Percentiles rank a stretch among this genome's conserved stretches.
Evolutionary conservation across 2,113 vertebrate species (phyloP).

Genomic region (Ardeotis arabs): DNA sequence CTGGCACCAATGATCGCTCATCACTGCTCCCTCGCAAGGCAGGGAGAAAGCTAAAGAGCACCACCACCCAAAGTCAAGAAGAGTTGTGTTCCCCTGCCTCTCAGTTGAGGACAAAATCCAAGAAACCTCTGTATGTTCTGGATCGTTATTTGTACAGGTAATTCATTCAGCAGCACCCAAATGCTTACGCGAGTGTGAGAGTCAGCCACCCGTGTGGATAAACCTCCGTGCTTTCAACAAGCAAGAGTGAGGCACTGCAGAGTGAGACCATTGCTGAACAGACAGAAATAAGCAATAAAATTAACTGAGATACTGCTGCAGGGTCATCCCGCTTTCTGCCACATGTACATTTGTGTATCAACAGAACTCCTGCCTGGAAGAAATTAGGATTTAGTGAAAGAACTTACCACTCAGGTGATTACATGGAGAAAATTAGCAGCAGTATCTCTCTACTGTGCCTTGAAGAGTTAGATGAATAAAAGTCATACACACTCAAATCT

Average conservation of each 20-base stretch:
- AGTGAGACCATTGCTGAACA: neutral
- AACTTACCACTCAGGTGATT: neutral
- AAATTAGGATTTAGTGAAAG: neutral
- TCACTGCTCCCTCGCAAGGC: neutral
- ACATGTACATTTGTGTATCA: neutral
- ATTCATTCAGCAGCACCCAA: neutral
- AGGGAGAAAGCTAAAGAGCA: neutral
- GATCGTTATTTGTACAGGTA: neutral
- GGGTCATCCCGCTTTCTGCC: neutral
- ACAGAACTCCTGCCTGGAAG: neutral
- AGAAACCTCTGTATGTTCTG: neutral
- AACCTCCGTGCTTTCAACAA: neutral
- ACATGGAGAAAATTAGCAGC: neutral
- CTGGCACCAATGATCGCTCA: neutral
- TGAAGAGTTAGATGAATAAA: neutral
- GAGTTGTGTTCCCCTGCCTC: neutral
- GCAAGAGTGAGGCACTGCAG: neutral
- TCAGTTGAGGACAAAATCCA: neutral
- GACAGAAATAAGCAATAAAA: neutral
- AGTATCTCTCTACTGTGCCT: neutral
- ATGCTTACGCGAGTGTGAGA: accelerated
- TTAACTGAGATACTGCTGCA: neutral
- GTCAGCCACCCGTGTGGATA: neutral
- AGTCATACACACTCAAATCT: neutral
- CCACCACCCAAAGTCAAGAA: neutral